Conservation (phyloP, 2,797 vertebrate genomes). For the Adelosebastes latens region DNA sequence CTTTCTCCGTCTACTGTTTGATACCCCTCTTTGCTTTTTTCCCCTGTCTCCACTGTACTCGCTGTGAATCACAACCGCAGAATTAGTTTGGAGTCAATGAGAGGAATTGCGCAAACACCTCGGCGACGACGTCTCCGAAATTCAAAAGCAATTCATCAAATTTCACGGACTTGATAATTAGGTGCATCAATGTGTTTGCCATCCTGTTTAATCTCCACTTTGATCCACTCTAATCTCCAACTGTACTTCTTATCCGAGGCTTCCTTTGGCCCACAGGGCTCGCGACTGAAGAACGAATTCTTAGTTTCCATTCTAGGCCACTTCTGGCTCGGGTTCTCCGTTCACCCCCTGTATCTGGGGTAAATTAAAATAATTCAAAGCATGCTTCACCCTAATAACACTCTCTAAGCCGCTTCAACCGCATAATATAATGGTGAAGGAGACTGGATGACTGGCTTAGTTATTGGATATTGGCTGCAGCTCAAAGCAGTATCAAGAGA, state of each 20-base stretch:
- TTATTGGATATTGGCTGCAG: conserved; percentile 48
- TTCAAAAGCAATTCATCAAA: conserved; percentile 61
- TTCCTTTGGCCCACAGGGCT: conserved; percentile 54
- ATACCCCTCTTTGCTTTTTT: conserved; percentile 1
- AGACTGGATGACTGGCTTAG: conserved; percentile 37
- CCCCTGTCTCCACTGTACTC: background rate
- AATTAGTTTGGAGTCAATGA: conserved; percentile 17
- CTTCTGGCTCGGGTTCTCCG: conserved; percentile 27
- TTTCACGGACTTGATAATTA: conserved; percentile 71
- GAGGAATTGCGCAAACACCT: conserved; percentile 33
- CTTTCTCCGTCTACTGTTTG: conserved; percentile 20
- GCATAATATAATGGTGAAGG: conserved; percentile 33
- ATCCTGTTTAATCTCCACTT: conserved; percentile 76
- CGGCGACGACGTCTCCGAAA: conserved; percentile 25
- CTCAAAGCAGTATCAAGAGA: conserved; percentile 34
- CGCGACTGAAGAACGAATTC: conserved; percentile 45
- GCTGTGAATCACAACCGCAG: background rate
- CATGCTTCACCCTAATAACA: conserved; percentile 41
- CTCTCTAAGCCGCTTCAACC: conserved; percentile 30
- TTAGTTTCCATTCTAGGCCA: conserved; percentile 48
- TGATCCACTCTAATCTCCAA: conserved; percentile 77
- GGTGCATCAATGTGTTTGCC: conserved; percentile 67
- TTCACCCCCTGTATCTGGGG: conserved; percentile 29
- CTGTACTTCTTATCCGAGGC: conserved; percentile 65
- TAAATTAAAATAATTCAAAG: conserved; percentile 58